Conservation (phyloP, 2,113 vertebrate species). For the Typhlomys cinereus region DNA sequence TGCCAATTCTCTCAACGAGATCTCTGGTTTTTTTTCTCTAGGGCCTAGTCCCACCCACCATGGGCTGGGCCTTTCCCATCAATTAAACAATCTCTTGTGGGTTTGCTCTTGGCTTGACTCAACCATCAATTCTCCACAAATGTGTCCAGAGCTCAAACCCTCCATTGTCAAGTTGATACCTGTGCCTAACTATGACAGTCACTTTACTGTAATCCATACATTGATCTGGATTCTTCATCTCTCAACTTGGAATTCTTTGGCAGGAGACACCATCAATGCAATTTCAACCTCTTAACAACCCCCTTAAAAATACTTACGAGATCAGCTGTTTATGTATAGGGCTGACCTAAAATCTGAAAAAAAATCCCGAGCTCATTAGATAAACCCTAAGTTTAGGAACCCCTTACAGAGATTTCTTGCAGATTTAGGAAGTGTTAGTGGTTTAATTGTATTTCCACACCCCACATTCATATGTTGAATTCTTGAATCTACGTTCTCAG, state of each 20-base stretch:
- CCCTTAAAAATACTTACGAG: not conserved
- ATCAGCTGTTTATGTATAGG: not conserved
- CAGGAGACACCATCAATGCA: not conserved
- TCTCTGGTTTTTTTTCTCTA: too few species aligned
- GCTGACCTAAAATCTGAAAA: not conserved
- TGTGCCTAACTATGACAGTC: too few species aligned
- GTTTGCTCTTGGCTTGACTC: too few species aligned
- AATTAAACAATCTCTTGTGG: too few species aligned
- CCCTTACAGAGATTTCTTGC: not conserved
- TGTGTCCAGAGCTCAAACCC: too few species aligned
- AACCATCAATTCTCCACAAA: too few species aligned
- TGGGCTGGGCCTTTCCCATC: too few species aligned
- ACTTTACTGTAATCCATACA: not conserved
- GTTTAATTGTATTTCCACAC: not conserved
- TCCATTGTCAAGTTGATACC: too few species aligned
- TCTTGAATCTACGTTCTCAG: not conserved
- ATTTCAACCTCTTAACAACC: not conserved
- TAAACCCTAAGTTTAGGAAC: constrained; percentile 17
- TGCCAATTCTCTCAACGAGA: too few species aligned
- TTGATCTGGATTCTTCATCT: not conserved
- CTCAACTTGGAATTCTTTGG: constrained; percentile 25
- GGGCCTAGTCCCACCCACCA: too few species aligned
- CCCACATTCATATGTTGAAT: not conserved
- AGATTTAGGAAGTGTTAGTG: not conserved
- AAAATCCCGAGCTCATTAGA: not conserved